phyloP scores from a whole-genome alignment of 2,113 vertebrate genomes.

The human (Homo sapiens) region DNA sequence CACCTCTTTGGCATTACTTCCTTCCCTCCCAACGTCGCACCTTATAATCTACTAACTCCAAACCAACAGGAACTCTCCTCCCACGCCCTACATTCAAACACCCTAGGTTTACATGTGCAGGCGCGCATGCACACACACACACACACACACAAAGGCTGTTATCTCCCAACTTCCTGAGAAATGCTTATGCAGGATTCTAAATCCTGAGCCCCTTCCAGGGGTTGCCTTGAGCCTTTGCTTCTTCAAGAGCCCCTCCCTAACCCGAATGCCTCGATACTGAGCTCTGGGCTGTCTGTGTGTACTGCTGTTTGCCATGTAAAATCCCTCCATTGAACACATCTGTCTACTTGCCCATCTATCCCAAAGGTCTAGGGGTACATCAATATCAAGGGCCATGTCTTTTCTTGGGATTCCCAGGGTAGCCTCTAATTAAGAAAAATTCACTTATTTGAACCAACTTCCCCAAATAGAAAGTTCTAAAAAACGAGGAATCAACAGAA shows the following conservation, averaged over 20 bases:
- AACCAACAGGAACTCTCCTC: not conserved
- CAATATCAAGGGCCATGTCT: not conserved
- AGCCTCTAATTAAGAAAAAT: not conserved
- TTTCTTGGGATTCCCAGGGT: not conserved
- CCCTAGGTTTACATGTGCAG: too few relatives aligned
- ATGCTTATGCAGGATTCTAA: not conserved
- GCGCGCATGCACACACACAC: accelerated
- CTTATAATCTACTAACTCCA: not conserved
- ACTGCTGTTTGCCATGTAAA: too few relatives aligned
- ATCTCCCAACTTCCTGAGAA: not conserved
- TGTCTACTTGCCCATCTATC: not conserved
- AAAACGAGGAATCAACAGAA: not conserved
- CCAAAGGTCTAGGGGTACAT: not conserved
- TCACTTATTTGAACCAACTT: not conserved
- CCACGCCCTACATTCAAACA: not conserved
- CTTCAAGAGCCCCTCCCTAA: not conserved
- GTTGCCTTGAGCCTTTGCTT: not conserved
- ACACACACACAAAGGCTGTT: not conserved
- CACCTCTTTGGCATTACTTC: not conserved
- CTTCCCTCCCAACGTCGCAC: not conserved
- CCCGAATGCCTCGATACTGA: too few relatives aligned
- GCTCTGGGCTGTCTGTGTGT: not conserved
- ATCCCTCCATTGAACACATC: accelerated
- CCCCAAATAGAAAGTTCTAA: not conserved
- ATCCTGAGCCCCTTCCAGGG: not conserved